These are phyloP conservation scores for Eutrigla gurnardus DNA, from an alignment of 2,797 vertebrate species.

Conservation along the genomic window DNA sequence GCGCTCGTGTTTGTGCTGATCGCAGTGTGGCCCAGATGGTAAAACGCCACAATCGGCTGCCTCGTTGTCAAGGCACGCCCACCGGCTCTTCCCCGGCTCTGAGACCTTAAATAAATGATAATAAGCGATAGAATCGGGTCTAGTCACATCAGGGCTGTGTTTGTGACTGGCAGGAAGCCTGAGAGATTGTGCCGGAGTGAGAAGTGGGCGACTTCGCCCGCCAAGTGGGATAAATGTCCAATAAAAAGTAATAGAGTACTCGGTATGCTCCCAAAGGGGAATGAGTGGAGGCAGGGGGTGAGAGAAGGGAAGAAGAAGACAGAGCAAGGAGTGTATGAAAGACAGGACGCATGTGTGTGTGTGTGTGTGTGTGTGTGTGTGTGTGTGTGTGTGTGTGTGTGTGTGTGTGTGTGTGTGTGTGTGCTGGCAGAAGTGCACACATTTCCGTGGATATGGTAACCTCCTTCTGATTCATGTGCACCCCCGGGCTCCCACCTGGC, in stretches of 20 bases:
- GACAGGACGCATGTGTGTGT: conserved; percentile 22
- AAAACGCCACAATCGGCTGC: conserved; percentile 63
- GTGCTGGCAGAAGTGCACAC: conserved; percentile 17
- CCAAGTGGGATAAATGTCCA: conserved; percentile 60
- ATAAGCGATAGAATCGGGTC: conserved; percentile 55
- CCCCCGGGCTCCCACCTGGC: conserved; percentile 70
- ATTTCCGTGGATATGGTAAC: conserved; percentile 34
- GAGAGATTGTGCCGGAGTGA: conserved; percentile 50
- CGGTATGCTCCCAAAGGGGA: conserved; percentile 29
- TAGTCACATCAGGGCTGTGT: conserved; percentile 30
- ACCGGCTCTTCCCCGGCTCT: conserved; percentile 47
- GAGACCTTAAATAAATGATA: conserved; percentile 73
- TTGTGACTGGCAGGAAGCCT: conserved; percentile 35
- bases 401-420: conserved; percentile 18
- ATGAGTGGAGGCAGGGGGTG: conserved; percentile 4
- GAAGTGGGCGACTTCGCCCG: conserved; percentile 59
- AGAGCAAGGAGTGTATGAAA: conserved; percentile 5
- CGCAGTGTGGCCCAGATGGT: conserved; percentile 74
- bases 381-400: conserved; percentile 19
- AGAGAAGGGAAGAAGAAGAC: conserved; percentile 10
- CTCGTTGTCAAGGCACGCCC: conserved; percentile 61
- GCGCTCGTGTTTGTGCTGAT: conserved; percentile 68
- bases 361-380: conserved; percentile 17
- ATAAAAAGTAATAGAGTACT: conserved; percentile 38
- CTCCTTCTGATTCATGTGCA: conserved; percentile 55